Base-by-base conservation (phyloP, 1,140 invertebrate genomes). In the Antheraea pernyi region DNA sequence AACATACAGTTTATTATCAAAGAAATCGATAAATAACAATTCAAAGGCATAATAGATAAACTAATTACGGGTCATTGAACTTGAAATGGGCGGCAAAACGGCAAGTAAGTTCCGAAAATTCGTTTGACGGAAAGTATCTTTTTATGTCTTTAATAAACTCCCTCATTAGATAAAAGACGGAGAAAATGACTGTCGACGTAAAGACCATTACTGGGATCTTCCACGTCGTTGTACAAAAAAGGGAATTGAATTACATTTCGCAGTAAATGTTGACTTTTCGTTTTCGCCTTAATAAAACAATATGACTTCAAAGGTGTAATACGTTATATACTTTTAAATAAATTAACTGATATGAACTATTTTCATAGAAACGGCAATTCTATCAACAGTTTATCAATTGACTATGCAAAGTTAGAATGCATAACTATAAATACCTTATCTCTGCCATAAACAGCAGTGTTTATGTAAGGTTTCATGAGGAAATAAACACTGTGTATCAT, bases 101-200 rank as follows among this genome's bases (percentile, higher is more conserved):
- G 61, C 19, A 19, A 63, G 22, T 37, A 22, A 61, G 11, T 22
- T 30, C 59, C 18, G 19, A 30, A 19, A 61, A 63, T 63, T 63
- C 61, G 61, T 63, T 63, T 63, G 61, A 63, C 61, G 61, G 16
- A 37, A 63, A 63, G 61, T 63, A 36, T 63, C 61, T 36, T 63
- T 63, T 63, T 61, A 61, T 61, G 59, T 19, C 18, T 61, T 61
- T 63, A 63, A 63, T 63, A 63, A 63, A 63, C 61, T 63, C 22
- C n/a, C 30, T 63, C 61, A 63, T 63, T 63, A 63, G 61, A 63
- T 63, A 63, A 63, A 63, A 63, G 61, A 63, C 61, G 61, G 61
- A 36, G 61, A 63, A 63, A 63, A 63, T 63, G 61, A 37, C 61
- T 37, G 22, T 22, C 61, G 30, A 8, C 30, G 22, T 63, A n/a